phyloP scores from a whole-genome alignment of 2,113 vertebrate species.

The Herpetotheres cachinnans region DNA sequence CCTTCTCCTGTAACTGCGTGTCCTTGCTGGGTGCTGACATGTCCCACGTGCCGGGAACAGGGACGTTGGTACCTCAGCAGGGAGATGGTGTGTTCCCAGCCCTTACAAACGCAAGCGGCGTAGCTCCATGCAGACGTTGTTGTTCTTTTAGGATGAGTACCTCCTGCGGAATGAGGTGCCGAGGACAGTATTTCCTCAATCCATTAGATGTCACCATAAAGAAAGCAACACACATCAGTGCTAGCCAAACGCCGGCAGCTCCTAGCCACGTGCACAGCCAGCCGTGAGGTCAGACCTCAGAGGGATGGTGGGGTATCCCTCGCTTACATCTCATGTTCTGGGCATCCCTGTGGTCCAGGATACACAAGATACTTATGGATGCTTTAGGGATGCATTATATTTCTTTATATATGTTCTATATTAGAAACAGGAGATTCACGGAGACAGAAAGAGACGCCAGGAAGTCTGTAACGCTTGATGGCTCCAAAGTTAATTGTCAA shows the following conservation, averaged over 20 bases:
- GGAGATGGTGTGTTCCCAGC: not conserved
- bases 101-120: not conserved
- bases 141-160: not conserved
- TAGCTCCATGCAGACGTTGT: rapidly evolving
- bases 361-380: not conserved
- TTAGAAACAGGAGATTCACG: not conserved
- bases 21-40: not conserved
- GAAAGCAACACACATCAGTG: not conserved
- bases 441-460: not conserved
- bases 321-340: rapidly evolving
- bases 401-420: not conserved
- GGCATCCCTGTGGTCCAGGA: not conserved
- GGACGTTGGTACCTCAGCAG: not conserved
- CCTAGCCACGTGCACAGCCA: rapidly evolving
- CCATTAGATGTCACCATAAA: not conserved
- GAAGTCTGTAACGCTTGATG: not conserved
- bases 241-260: rapidly evolving
- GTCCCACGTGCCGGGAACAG: not conserved
- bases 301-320: not conserved
- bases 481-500: not conserved
- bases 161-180: not conserved
- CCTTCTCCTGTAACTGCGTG: rapidly evolving
- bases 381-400: not conserved
- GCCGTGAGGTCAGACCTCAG: not conserved
- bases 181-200: not conserved